phyloP scores from a whole-genome alignment of 2,888 invertebrate genomes.

The Fabriciana adippe region DNA sequence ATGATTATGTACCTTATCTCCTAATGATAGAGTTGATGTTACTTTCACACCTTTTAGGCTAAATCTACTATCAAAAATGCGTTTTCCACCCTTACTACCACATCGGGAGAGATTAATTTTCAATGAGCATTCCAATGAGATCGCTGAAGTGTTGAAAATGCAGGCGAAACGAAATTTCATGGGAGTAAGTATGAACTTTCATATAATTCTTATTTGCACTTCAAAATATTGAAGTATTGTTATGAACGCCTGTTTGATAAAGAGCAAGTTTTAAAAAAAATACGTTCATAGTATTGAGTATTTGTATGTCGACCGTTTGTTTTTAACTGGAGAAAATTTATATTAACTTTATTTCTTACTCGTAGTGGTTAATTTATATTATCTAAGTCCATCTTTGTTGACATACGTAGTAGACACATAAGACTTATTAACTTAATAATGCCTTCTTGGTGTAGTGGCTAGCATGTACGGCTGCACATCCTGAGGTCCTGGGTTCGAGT shows the following conservation, averaged over 20 bases:
- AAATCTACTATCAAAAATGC: constrained; percentile 14
- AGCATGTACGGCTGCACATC: too few species aligned
- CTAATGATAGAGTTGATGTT: constrained; percentile 32
- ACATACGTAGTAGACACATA: too few species aligned
- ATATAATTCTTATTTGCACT: constrained; percentile 33
- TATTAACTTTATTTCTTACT: background rate
- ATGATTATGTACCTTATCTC: constrained; percentile 50
- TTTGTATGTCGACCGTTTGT: background rate
- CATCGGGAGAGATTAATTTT: constrained; percentile 20
- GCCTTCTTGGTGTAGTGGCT: too few species aligned
- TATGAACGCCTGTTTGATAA: constrained; percentile 19
- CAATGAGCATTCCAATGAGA: constrained; percentile 19
- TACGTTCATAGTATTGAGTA: constrained; percentile 7
- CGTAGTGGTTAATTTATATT: background rate
- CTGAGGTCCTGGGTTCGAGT: too few species aligned
- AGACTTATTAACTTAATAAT: too few species aligned
- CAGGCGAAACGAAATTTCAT: constrained; percentile 50
- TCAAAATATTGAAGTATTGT: constrained; percentile 33
- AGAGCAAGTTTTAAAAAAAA: constrained; percentile 7
- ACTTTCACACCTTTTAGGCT: constrained; percentile 10
- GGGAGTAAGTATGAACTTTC: constrained; percentile 42
- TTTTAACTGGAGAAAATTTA: too few species aligned
- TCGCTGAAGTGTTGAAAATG: constrained; percentile 45
- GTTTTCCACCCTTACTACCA: constrained; percentile 32
- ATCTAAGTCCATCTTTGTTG: too few species aligned